Percentiles rank a stretch among this genome's conserved stretches.
These are phyloP conservation scores for Prunella strophiata DNA, from an alignment of 2,797 vertebrate genomes.

Conservation along the genomic window DNA sequence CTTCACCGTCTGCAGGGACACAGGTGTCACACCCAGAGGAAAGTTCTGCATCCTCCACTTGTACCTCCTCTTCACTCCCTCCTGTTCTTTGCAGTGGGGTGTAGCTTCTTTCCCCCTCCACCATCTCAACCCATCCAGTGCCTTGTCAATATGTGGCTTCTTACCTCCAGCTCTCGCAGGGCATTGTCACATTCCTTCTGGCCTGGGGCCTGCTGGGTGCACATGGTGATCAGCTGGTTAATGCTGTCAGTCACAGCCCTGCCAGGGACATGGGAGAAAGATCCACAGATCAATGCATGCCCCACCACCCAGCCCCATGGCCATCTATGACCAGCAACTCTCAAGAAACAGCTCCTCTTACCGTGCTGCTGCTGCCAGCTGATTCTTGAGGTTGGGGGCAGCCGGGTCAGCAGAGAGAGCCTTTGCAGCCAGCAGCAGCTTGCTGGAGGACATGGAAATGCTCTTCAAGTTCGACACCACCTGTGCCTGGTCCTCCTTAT, in stretches of 20 bases:
- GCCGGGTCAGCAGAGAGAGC: constrained; percentile 92
- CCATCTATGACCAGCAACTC: background rate
- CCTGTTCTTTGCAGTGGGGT: rapidly evolving
- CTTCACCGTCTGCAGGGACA: constrained; percentile 84
- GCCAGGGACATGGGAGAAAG: background rate
- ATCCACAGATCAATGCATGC: background rate
- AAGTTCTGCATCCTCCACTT: background rate
- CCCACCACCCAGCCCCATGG: background rate
- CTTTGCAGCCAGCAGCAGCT: constrained; percentile 92
- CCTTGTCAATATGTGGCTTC: background rate
- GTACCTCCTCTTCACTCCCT: background rate
- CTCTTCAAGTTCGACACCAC: constrained; percentile 97
- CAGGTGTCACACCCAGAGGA: background rate
- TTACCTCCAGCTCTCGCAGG: constrained; percentile 92
- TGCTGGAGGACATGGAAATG: constrained; percentile 98
- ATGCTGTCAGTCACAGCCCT: constrained; percentile 97
- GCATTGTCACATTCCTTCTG: constrained; percentile 98
- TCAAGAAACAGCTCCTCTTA: constrained; percentile 32
- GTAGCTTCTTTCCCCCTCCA: background rate
- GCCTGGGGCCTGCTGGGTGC: constrained; percentile 95
- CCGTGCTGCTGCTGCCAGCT: constrained; percentile 94
- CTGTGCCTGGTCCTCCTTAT: constrained; percentile 91
- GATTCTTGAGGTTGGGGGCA: constrained; percentile 95
- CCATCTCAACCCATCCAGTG: background rate
- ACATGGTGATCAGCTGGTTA: constrained; percentile 99